These are phyloP conservation scores for Lacerta bilineata DNA, from an alignment of 2,797 vertebrate genomes.

Conservation along the genomic window DNA sequence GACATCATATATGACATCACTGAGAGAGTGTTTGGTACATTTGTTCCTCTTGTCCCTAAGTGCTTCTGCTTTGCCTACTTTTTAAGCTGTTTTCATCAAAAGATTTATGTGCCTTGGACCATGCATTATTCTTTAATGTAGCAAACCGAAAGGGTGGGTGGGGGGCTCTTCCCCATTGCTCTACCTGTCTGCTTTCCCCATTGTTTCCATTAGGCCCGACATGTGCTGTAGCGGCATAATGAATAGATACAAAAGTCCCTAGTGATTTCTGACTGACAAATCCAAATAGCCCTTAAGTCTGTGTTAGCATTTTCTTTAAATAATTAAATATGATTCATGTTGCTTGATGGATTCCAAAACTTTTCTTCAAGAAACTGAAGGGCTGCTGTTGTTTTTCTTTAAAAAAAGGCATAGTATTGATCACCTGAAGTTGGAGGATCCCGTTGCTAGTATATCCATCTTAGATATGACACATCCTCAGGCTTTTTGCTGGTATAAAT, in stretches of 20 bases:
- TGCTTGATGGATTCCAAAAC: conserved; percentile 23
- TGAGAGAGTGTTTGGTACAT: neutral
- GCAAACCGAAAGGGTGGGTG: neutral
- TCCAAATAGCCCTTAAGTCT: conserved; percentile 23
- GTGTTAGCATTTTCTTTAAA: conserved; percentile 10
- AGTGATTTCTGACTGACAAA: neutral
- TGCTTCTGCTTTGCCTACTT: neutral
- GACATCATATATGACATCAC: neutral
- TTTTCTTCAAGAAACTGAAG: conserved; percentile 25
- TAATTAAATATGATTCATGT: conserved; percentile 32
- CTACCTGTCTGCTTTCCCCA: neutral
- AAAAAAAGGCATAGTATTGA: conserved; percentile 29
- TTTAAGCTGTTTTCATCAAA: neutral
- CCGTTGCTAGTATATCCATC: conserved; percentile 26
- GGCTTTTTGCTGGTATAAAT: conserved; percentile 22
- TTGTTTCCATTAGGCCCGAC: conserved; percentile 1
- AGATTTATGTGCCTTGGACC: neutral
- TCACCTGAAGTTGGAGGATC: conserved; percentile 23
- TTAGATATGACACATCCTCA: conserved; percentile 34
- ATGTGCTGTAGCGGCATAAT: neutral
- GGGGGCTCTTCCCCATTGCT: neutral
- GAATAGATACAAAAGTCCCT: neutral
- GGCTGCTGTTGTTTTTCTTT: conserved; percentile 32
- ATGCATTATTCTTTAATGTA: neutral
- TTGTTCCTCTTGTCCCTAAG: neutral